Evolutionary conservation across 1,140 invertebrate genomes (phyloP).

Genomic region (Eurytemora carolleeae): DNA sequence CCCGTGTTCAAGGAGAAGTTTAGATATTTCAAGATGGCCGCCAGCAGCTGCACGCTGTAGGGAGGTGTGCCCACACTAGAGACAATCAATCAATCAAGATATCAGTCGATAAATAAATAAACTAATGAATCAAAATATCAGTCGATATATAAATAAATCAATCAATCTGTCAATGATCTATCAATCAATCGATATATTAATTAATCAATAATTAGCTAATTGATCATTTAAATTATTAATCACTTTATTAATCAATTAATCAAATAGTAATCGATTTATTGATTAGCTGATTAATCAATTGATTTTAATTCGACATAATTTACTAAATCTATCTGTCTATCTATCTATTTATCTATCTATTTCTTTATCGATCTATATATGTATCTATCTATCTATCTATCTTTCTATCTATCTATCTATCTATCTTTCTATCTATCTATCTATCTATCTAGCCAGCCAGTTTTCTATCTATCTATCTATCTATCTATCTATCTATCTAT

Average conservation of each 20-base stretch:
- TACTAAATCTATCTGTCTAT: not conserved
- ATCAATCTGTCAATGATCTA: not conserved
- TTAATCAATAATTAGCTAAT: not conserved
- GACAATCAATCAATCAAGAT: too few species aligned
- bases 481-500: not conserved
- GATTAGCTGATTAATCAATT: too few species aligned
- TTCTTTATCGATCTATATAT: not conserved
- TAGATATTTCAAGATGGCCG: constrained; percentile 52
- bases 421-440: not conserved
- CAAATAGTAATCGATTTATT: not conserved
- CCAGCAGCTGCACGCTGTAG: constrained; percentile 59
- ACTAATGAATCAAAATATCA: too few species aligned
- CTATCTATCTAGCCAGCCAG: not conserved
- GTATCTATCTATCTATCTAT: not conserved
- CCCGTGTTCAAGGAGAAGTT: constrained; percentile 43
- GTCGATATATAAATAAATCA: not conserved
- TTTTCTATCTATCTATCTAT: not conserved
- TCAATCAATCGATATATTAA: not conserved
- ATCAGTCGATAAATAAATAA: too few species aligned
- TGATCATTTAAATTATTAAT: too few species aligned
- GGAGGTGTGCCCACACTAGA: constrained; percentile 48
- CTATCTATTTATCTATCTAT: not conserved
- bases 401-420: not conserved
- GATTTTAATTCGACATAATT: too few species aligned
- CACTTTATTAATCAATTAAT: not conserved